phyloP scores from a whole-genome alignment of 2,888 invertebrate species.

The Drosophila mimica region DNA sequence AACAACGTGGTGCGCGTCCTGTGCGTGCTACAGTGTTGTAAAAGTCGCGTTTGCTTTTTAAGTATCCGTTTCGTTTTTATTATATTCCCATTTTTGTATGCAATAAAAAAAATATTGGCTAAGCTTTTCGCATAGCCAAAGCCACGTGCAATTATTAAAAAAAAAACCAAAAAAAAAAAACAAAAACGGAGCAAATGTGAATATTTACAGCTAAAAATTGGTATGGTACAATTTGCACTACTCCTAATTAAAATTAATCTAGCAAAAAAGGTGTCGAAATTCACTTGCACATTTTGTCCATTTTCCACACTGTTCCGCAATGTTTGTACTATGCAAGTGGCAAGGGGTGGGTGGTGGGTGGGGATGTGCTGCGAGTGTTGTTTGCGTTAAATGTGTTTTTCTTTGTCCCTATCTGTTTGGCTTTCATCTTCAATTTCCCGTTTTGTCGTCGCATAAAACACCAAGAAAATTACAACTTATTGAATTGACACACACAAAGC shows the following conservation, averaged over 20 bases:
- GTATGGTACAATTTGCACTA: constrained; percentile 24
- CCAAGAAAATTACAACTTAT: constrained; percentile 77
- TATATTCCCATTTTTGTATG: constrained; percentile 23
- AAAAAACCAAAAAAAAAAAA: not conserved
- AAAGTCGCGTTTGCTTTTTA: constrained; percentile 34
- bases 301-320: constrained; percentile 65
- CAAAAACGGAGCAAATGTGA: not conserved
- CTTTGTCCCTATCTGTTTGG: constrained; percentile 60
- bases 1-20: constrained; percentile 61
- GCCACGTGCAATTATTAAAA: constrained; percentile 56
- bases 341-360: not conserved
- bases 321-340: not conserved
- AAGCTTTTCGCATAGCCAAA: constrained; percentile 25
- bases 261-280: constrained; percentile 38
- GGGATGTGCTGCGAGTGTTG: not conserved
- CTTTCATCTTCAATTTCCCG: constrained; percentile 79
- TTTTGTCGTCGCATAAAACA: constrained; percentile 66
- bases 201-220: constrained; percentile 14
- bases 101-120: constrained; percentile 26
- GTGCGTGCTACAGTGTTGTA: constrained; percentile 50
- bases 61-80: constrained; percentile 51
- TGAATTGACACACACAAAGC: constrained; percentile 68
- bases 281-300: constrained; percentile 74
- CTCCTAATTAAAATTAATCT: constrained; percentile 23
- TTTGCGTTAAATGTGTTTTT: constrained; percentile 62